A percentile compares a stretch with the other conserved stretches of the same genome.
Conservation (phyloP, 2,113 vertebrate genomes). For the Sander lucioperca region DNA sequence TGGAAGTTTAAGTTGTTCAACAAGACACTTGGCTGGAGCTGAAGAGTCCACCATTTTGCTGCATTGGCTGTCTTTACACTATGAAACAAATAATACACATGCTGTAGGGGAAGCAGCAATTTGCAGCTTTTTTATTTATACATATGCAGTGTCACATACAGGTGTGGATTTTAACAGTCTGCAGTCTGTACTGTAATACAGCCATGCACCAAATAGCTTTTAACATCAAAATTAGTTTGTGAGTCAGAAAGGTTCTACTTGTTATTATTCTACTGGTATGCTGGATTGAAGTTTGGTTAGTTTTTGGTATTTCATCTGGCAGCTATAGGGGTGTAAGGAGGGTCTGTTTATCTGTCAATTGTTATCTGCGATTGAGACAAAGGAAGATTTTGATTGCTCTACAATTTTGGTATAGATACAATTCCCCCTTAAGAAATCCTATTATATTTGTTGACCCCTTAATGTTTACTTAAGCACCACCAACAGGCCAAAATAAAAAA, state of each 20-base stretch:
- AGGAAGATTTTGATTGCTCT: background rate
- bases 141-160: background rate
- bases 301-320: background rate
- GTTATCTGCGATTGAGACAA: background rate
- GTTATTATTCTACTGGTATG: background rate
- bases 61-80: background rate
- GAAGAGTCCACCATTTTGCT: background rate
- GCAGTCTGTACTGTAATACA: background rate
- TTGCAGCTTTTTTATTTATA: constrained; percentile 4
- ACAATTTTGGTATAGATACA: background rate
- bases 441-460: background rate
- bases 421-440: background rate
- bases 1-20: constrained; percentile 50
- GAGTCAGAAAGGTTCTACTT: background rate
- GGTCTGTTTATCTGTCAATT: background rate
- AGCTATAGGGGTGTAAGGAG: background rate
- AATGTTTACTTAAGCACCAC: background rate
- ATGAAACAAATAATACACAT: background rate
- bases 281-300: background rate
- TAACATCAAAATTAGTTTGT: background rate
- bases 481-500: background rate
- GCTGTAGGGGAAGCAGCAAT: background rate
- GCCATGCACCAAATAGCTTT: background rate
- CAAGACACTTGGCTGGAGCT: constrained; percentile 23
- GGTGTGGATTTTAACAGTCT: background rate